phyloP scores from a whole-genome alignment of 2,888 invertebrate genomes.

The Pecten maximus region DNA sequence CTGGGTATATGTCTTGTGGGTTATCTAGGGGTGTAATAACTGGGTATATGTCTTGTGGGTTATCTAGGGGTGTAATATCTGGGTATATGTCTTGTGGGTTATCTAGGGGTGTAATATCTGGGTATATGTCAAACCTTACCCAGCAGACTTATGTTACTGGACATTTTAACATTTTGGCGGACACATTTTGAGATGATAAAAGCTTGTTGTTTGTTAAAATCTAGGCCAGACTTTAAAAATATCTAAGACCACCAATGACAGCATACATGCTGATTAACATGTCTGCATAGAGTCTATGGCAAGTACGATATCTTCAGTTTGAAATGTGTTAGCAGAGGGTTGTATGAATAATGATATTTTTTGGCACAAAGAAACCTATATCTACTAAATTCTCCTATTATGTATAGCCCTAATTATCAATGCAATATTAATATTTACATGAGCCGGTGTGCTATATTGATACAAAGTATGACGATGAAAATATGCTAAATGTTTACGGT shows the following conservation, averaged over 20 bases:
- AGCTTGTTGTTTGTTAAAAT: not conserved
- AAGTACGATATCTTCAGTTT: not conserved
- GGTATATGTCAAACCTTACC: not conserved
- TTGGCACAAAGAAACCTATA: constrained; percentile 25
- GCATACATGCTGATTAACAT: not conserved
- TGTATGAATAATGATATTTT: constrained; percentile 10
- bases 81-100: not conserved
- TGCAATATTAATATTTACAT: not conserved
- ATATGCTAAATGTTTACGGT: not conserved
- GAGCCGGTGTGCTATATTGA: not conserved
- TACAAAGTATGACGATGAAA: not conserved
- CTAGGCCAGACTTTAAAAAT: not conserved
- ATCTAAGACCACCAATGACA: constrained; percentile 15
- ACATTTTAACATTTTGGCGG: not conserved
- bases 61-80: not conserved
- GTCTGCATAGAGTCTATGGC: constrained; percentile 17
- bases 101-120: not conserved
- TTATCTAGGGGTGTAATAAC: not conserved
- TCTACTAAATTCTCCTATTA: not conserved
- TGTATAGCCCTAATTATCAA: not conserved
- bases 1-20: not conserved
- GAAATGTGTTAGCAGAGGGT: not conserved
- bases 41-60: not conserved
- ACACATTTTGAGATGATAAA: not conserved
- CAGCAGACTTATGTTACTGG: not conserved